Base-by-base conservation (phyloP, 92 coral and sea anemone genomes). In the Siderastrea siderea region DNA sequence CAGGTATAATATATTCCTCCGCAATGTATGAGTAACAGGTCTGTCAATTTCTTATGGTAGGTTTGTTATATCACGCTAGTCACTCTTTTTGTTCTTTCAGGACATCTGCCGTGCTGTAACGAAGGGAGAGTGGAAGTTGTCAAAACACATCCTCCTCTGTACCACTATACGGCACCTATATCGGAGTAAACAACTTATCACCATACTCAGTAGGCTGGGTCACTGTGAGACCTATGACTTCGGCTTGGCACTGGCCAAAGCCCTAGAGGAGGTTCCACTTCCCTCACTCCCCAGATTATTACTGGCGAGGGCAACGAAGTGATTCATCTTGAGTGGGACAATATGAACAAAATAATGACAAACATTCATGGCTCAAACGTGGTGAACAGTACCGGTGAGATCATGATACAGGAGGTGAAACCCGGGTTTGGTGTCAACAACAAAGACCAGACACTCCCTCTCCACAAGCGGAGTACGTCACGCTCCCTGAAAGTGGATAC, bases 211-310 rank as follows among this genome's bases (percentile, higher is more conserved):
- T 60, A 87, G 86, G 64, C 77, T 91, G 47, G 88, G 88, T n/a
- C 89, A 91, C 57, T 87, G 80, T 45, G 94, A 84, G 59, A 84
- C 83, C n/a, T 90, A 84, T 47, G 77, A 78, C 86, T 84, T 85
- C 62, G 78, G 83, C 26, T 60, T 86, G 16, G 94, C 88, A 47
- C 19, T 86, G 47, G 80, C 81, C 46, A 91, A 86, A 82, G 87
- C 87, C 50, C 78, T 90, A 14, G 87, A 90, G 54, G 90, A 85
- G 16, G 83, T 74, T 85, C 83, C 3, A 90, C 68, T 17, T 70
- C 60, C 44, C 93, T 84, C 11, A 90, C 83, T n/a, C 82, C 87
- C 64, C 67, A 72, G 72, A 90, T 74, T 2, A 69, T 86, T 12
- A 77, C 78, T 5, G 84, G 87, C 1, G 84, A 85, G 49, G 87